Percentiles rank a stretch among this genome's conserved stretches.
phyloP scores from a whole-genome alignment of 2,797 vertebrate genomes.

The Petrocephalus schoutedeni region DNA sequence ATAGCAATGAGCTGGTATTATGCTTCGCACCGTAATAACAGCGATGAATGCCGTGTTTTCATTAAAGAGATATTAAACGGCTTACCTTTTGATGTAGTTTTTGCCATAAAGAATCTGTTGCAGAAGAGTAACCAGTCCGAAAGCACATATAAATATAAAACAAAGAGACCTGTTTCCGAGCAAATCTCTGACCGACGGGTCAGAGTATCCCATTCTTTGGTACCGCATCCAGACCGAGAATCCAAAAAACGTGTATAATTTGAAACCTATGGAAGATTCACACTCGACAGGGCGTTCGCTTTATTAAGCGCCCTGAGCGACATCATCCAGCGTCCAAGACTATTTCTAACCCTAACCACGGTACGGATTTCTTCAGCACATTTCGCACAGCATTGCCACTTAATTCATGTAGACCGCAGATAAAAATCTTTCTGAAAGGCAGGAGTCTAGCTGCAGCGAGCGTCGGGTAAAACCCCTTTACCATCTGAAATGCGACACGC shows the following conservation, averaged over 20 bases:
- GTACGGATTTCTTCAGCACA: not conserved
- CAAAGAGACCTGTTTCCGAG: conserved; percentile 93
- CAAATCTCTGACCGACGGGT: conserved; percentile 87
- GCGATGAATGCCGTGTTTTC: not conserved
- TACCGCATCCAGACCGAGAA: conserved; percentile 54
- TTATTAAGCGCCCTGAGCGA: conserved; percentile 31
- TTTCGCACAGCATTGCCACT: not conserved
- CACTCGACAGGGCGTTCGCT: conserved; percentile 43
- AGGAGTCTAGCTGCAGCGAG: not conserved
- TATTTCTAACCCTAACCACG: conserved; percentile 20
- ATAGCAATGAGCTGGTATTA: not conserved
- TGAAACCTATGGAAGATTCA: conserved; percentile 43
- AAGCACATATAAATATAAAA: conserved; percentile 98
- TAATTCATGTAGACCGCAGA: not conserved
- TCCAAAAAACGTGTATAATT: conserved; percentile 49
- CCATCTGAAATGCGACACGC: not conserved
- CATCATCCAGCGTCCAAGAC: conserved; percentile 41
- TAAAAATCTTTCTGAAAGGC: not conserved
- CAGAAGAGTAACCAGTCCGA: conserved; percentile 91
- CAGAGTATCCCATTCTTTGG: conserved; percentile 83
- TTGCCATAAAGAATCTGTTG: conserved; percentile 95
- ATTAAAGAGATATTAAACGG: conserved; percentile 21
- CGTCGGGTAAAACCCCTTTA: not conserved
- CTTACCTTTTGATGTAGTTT: conserved; percentile 96
- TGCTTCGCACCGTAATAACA: not conserved